phyloP scores from a whole-genome alignment of 2,113 vertebrate genomes.

The Megaceryle maxima region DNA sequence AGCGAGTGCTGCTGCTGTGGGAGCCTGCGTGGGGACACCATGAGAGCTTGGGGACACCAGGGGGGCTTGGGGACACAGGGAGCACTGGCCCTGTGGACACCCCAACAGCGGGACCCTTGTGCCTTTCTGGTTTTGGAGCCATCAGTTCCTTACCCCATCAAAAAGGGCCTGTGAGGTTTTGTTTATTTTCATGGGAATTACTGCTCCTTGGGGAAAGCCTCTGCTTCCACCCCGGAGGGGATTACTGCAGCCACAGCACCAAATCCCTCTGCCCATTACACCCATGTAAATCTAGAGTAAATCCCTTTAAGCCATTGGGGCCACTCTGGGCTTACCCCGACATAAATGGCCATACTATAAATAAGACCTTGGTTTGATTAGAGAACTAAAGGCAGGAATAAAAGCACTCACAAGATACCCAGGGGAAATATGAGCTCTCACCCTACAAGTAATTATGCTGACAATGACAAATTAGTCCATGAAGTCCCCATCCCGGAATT shows the following conservation, averaged over 20 bases:
- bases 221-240: not conserved
- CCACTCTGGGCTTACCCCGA: constrained; percentile 40
- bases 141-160: not conserved
- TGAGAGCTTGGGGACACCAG: not conserved
- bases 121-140: accelerated
- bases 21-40: accelerated
- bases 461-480: not conserved
- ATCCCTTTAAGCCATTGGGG: constrained; percentile 57
- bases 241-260: not conserved
- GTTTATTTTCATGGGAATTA: not conserved
- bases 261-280: not conserved
- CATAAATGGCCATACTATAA: constrained; percentile 26
- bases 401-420: not conserved
- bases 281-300: not conserved
- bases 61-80: not conserved
- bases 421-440: not conserved
- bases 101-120: not conserved
- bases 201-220: not conserved
- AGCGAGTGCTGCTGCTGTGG: not conserved
- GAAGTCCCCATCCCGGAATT: not conserved
- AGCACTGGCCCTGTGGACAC: not conserved
- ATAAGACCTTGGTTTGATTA: constrained; percentile 15
- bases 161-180: not conserved
- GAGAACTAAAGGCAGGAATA: constrained; percentile 16
- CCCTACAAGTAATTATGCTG: not conserved